Percentiles rank a stretch among this genome's conserved stretches.
Evolutionary conservation across 2,113 vertebrate species (phyloP).

Genomic region (Amazona guildingii): DNA sequence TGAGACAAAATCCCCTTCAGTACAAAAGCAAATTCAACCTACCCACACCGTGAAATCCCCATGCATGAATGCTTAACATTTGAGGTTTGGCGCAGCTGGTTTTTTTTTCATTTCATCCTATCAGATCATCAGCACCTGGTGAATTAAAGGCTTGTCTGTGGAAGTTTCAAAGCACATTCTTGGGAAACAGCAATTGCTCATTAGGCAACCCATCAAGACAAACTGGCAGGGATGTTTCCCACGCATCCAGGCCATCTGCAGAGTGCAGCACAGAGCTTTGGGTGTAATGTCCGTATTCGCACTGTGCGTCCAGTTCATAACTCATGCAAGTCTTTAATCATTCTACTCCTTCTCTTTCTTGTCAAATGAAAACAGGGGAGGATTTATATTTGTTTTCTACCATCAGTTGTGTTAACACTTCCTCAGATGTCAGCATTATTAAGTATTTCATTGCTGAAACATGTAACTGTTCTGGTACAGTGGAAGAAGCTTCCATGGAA

Average conservation of each 20-base stretch:
- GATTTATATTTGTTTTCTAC: not conserved
- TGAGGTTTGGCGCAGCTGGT: not conserved
- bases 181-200: not conserved
- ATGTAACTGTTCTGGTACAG: not conserved
- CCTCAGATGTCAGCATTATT: not conserved
- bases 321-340: not conserved
- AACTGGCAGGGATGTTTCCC: not conserved
- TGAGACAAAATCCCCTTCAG: not conserved
- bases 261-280: not conserved
- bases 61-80: not conserved
- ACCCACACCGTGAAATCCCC: not conserved
- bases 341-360: not conserved
- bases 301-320: not conserved
- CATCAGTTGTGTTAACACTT: not conserved
- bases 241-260: not conserved
- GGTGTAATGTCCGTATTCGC: not conserved
- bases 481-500: not conserved
- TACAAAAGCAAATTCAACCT: not conserved
- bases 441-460: not conserved
- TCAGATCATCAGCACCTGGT: not conserved
- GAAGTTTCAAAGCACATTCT: not conserved
- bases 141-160: not conserved
- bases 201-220: not conserved
- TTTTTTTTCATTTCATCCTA: not conserved
- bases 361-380: not conserved